phyloP scores from a whole-genome alignment of 2,888 invertebrate genomes.

The Eupithecia subfuscata region DNA sequence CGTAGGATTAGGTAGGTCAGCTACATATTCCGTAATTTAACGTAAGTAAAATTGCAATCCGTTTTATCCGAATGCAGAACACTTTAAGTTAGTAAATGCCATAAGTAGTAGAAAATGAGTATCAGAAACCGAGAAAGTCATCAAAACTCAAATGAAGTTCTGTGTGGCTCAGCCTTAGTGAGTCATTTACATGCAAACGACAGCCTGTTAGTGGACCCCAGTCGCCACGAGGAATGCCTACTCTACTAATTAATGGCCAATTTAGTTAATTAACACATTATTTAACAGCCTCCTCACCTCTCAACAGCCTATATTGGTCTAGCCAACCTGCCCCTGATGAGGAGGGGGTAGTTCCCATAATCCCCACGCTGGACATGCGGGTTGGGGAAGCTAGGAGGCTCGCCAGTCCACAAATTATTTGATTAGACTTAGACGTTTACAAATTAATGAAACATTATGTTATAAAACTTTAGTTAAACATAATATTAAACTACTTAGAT shows the following conservation, averaged over 20 bases:
- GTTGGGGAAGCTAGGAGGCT: background rate
- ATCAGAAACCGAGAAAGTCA: background rate
- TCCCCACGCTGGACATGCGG: too few species aligned
- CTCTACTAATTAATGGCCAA: constrained; percentile 23
- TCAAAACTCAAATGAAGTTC: background rate
- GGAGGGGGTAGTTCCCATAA: too few species aligned
- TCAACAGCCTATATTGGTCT: too few species aligned
- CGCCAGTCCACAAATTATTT: background rate
- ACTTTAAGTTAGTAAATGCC: background rate
- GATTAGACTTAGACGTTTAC: background rate
- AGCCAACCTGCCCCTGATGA: too few species aligned
- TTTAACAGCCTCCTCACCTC: background rate
- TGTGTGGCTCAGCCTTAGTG: constrained; percentile 11
- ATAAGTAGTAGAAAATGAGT: background rate
- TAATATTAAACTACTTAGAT: too few species aligned
- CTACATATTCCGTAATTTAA: too few species aligned
- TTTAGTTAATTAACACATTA: constrained; percentile 25
- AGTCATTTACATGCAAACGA: constrained; percentile 25
- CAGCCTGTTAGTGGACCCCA: constrained; percentile 7
- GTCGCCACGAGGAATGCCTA: constrained; percentile 22
- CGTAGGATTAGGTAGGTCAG: too few species aligned
- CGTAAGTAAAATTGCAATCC: too few species aligned
- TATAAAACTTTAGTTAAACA: too few species aligned
- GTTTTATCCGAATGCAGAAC: background rate
- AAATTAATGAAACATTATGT: background rate